Base-by-base conservation (phyloP, 2,888 invertebrate species). In the Campoplex capitator region DNA sequence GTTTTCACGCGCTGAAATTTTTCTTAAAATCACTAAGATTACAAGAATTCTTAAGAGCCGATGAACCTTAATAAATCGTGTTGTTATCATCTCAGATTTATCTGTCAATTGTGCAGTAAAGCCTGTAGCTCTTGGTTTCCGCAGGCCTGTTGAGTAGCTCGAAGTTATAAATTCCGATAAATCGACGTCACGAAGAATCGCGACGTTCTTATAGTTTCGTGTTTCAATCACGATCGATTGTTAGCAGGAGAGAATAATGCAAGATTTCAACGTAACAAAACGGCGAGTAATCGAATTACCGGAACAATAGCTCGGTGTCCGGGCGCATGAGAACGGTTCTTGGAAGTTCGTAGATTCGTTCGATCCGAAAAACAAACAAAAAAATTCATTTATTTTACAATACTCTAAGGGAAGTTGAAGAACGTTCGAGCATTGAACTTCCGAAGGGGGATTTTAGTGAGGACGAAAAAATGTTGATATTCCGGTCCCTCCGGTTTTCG, bases 401-500 rank as follows among this genome's bases (percentile, higher is more conserved):
- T 51, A 18, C 32, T 18, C 16, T 51, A 51, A 71, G 71, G 71
- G 8, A 28, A 38, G 32, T 48, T 32, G 32, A 6, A 28, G 71
- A 18, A 2, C 7, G 32, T 32, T 7, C 71, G 71, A 51, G 71
- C 71, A 32, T 71, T 48, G 71, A 71, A 71, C 71, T n/a, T 16
- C 48, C 23, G 32, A 48, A 28, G 51, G 32, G 42, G 45, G 23
- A 28, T 48, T 65, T 11, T 38, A 71, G 16, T 38, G 68, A 3
- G 54, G 7, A 54, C 75, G 75, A 48, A 76, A 76, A 81, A 74
- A 81, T 81, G 81, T 74, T 35, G 74, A 67, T 38, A 74, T 81
- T 81, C 81, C 81, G 51, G 81, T 81, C 65, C 54, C 35, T n/a
- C 81, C 74, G 81, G 81, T 67, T 81, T 54, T 54, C 32, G 54